These are phyloP conservation scores for Spodoptera exigua DNA, from an alignment of 2,888 invertebrate species.

Conservation along the genomic window DNA sequence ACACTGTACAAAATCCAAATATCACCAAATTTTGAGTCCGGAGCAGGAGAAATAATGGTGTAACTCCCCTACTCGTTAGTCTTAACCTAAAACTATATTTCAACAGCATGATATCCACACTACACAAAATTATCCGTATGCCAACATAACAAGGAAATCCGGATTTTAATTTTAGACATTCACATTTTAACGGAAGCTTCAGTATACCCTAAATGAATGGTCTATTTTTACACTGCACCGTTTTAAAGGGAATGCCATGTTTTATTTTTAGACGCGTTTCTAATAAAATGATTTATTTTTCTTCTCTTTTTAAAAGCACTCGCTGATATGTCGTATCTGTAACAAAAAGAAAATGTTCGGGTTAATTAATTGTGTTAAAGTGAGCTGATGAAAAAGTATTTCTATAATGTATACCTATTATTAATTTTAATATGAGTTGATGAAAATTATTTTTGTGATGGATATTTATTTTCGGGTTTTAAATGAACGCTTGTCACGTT, in stretches of 20 bases:
- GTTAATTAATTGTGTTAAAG: slow-evolving; percentile 50
- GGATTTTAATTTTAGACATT: slow-evolving; percentile 73
- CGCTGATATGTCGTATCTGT: slow-evolving; percentile 67
- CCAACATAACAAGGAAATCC: slow-evolving; percentile 76
- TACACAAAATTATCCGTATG: slow-evolving; percentile 55
- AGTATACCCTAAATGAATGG: slow-evolving; percentile 69
- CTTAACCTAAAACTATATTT: slow-evolving; percentile 70
- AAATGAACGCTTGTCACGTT: slow-evolving; percentile 14
- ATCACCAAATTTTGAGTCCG: slow-evolving; percentile 73
- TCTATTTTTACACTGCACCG: slow-evolving; percentile 69
- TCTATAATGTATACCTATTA: slow-evolving; percentile 14
- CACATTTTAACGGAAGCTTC: slow-evolving; percentile 80
- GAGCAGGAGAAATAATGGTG: slow-evolving; percentile 78
- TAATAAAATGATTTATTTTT: slow-evolving; percentile 66
- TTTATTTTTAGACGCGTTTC: slow-evolving; percentile 70
- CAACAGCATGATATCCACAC: slow-evolving; percentile 68
- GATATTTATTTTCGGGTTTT: neutral
- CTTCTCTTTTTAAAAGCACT: slow-evolving; percentile 48
- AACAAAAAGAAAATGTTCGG: slow-evolving; percentile 67
- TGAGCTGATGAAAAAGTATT: slow-evolving; percentile 21
- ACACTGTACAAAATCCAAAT: slow-evolving; percentile 61
- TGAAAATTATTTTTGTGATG: slow-evolving; percentile 24
- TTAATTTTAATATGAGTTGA: slow-evolving; percentile 4
- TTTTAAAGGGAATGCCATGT: slow-evolving; percentile 76
- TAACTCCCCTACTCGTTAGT: slow-evolving; percentile 79